phyloP scores from a whole-genome alignment of 2,888 invertebrate species.

The Hipparchia semele region DNA sequence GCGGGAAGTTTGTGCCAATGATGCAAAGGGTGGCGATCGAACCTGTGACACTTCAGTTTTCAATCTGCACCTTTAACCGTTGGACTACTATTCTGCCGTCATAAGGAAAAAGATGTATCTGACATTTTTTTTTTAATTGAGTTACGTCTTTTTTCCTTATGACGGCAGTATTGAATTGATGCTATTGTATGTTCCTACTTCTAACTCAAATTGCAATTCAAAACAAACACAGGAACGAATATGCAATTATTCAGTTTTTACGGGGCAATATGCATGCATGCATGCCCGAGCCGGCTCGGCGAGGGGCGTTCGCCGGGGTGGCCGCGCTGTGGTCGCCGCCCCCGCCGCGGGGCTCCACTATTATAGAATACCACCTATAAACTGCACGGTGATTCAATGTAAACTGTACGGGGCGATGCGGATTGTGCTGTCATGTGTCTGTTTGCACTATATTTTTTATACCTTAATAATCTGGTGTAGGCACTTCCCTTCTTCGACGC shows the following conservation, averaged over 20 bases:
- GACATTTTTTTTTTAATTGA: no score
- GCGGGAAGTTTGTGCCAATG: no score
- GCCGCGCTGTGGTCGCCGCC: slow-evolving; percentile 73
- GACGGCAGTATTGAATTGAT: no score
- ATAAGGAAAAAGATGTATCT: no score
- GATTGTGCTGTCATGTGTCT: slow-evolving; percentile 66
- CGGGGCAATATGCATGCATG: slow-evolving; percentile 31
- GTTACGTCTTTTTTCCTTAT: no score
- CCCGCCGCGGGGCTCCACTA: slow-evolving; percentile 61
- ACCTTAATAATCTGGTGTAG: no score
- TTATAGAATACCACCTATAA: slow-evolving; percentile 60
- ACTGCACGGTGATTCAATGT: slow-evolving; percentile 73
- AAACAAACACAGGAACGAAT: slow-evolving; percentile 28
- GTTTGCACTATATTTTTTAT: slow-evolving; percentile 22
- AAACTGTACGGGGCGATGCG: slow-evolving; percentile 66
- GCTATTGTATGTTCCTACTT: no score
- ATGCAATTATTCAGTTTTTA: slow-evolving; percentile 38
- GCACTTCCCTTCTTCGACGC: no score
- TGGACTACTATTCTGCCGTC: no score
- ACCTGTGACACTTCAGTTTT: no score
- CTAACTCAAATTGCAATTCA: slow-evolving; percentile 18
- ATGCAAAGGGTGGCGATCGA: no score
- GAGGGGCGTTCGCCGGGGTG: slow-evolving; percentile 75
- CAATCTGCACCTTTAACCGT: no score
- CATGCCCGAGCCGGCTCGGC: slow-evolving; percentile 42